Evolutionary conservation across 1,140 invertebrate genomes (phyloP).

Genomic region (Venturia canescens): DNA sequence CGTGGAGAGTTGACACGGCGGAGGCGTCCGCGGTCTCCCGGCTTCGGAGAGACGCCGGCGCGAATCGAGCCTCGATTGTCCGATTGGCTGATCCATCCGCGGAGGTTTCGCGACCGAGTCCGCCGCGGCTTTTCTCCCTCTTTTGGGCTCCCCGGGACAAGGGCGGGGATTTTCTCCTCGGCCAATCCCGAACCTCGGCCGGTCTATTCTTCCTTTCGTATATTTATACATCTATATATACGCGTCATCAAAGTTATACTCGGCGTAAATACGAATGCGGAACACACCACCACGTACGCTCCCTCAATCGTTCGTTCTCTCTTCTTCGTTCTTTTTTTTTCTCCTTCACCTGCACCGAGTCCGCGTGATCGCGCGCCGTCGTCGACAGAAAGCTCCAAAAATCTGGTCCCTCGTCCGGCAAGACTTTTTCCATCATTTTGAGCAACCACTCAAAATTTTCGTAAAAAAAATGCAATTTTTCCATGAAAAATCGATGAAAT

Average conservation of each 20-base stretch:
- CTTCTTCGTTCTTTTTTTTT: too few relatives aligned
- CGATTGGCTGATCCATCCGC: conserved; percentile 50
- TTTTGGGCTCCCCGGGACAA: conserved; percentile 56
- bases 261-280: too few relatives aligned
- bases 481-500: too few relatives aligned
- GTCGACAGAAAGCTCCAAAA: too few relatives aligned
- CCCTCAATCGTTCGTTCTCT: too few relatives aligned
- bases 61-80: conserved; percentile 38
- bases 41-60: conserved; percentile 11
- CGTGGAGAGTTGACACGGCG: conserved; percentile 14
- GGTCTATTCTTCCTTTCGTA: background rate
- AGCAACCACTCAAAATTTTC: too few relatives aligned
- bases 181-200: conserved; percentile 68
- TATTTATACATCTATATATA: background rate
- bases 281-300: too few relatives aligned
- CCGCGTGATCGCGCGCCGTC: too few relatives aligned
- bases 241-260: conserved; percentile 42
- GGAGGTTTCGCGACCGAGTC: conserved; percentile 34
- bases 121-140: conserved; percentile 39
- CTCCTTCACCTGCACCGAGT: too few relatives aligned
- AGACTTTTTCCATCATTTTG: too few relatives aligned
- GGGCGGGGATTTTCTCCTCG: conserved; percentile 70
- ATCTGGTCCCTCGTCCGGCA: too few relatives aligned
- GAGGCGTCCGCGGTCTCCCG: conserved; percentile 12
- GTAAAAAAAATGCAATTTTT: too few relatives aligned